Conservation (phyloP, 2,888 invertebrate species). For the Tinea semifulvella region DNA sequence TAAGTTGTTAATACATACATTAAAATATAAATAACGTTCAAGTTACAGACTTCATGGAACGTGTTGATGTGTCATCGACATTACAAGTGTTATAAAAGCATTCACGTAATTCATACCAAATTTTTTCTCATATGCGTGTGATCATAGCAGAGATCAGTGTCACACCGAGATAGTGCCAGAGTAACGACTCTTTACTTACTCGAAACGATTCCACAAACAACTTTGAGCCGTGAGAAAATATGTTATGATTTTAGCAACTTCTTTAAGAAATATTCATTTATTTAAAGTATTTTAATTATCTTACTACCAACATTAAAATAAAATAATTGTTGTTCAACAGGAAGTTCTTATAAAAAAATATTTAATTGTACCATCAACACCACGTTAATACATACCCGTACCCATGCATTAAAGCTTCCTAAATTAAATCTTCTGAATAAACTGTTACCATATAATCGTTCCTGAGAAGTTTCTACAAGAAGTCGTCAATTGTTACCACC, state of each 20-base stretch:
- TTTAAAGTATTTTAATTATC: too few species aligned
- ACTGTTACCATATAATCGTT: neutral
- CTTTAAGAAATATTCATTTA: too few species aligned
- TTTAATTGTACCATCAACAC: too few species aligned
- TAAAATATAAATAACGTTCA: too few species aligned
- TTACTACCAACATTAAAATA: too few species aligned
- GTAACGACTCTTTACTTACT: constrained; percentile 4
- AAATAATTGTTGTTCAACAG: too few species aligned
- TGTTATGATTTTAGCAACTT: constrained; percentile 2
- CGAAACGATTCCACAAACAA: constrained; percentile 3
- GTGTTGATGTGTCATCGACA: neutral
- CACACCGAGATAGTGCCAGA: constrained; percentile 2
- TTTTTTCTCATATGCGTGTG: constrained; percentile 11
- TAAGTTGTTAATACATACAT: too few species aligned
- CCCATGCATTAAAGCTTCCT: too few species aligned
- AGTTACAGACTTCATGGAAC: neutral
- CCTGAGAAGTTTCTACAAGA: constrained; percentile 6
- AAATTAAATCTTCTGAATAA: too few species aligned
- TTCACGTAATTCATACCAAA: neutral
- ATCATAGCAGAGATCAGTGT: constrained; percentile 13
- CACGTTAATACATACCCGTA: too few species aligned
- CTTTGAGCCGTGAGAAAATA: constrained; percentile 10
- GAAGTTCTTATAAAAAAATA: too few species aligned
- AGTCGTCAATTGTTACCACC: constrained; percentile 40
- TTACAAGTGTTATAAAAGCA: neutral